phyloP scores from a whole-genome alignment of 2,113 vertebrate genomes.

The Scolopax mira region DNA sequence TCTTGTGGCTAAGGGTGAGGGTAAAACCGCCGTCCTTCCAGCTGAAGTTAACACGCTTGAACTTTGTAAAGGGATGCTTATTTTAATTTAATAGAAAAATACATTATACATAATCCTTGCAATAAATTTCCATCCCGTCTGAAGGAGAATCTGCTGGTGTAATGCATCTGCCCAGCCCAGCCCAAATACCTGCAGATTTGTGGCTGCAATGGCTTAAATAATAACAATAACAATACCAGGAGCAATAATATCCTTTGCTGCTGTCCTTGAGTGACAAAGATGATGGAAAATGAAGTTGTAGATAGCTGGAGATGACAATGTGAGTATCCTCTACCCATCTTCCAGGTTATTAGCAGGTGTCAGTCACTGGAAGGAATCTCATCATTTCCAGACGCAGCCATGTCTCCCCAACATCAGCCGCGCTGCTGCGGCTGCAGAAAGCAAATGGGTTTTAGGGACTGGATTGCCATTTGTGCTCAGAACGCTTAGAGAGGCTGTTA shows the following conservation, averaged over 20 bases:
- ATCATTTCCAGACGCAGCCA: constrained; percentile 35
- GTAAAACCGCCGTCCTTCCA: constrained; percentile 7
- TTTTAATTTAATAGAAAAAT: constrained; percentile 49
- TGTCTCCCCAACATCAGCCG: background rate
- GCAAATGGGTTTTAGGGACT: background rate
- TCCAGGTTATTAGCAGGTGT: constrained; percentile 73
- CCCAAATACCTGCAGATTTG: constrained; percentile 32
- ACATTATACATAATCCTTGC: constrained; percentile 10
- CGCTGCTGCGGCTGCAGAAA: background rate
- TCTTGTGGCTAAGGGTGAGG: background rate
- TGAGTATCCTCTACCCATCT: constrained; percentile 31
- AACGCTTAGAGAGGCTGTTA: background rate
- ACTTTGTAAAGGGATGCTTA: background rate
- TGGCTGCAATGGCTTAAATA: constrained; percentile 44
- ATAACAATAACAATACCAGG: constrained; percentile 62
- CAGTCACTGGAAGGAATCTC: constrained; percentile 64
- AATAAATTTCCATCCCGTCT: constrained; percentile 30
- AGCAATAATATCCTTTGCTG: constrained; percentile 63
- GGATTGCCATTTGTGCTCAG: background rate
- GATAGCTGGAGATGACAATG: constrained; percentile 65
- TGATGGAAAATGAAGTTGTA: constrained; percentile 75
- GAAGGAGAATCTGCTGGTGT: background rate
- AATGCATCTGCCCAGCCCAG: background rate
- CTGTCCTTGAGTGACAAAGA: constrained; percentile 70
- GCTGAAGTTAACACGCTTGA: background rate